Evolutionary conservation across 2,113 vertebrate species (phyloP).

Genomic region (Nothoprocta pentlandii): DNA sequence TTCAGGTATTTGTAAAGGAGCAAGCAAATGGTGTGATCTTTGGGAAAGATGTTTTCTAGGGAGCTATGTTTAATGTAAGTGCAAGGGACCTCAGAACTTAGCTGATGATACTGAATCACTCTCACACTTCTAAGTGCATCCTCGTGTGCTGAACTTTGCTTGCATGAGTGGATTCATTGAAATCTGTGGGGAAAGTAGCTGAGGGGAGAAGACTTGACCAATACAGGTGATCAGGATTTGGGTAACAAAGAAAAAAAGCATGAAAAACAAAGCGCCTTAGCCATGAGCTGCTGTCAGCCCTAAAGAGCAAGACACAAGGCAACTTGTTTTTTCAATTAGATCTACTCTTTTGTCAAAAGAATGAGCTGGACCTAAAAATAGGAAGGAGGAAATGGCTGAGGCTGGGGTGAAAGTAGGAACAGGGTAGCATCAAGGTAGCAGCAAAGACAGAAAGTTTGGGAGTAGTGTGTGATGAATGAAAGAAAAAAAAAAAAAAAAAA

Average conservation of each 20-base stretch:
- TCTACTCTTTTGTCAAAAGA: not conserved
- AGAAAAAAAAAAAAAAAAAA: not conserved
- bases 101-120: not conserved
- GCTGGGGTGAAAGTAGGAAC: not conserved
- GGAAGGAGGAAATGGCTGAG: not conserved
- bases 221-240: not conserved
- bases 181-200: not conserved
- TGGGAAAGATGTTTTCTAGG: not conserved
- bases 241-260: not conserved
- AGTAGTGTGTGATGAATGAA: not conserved
- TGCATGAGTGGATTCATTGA: not conserved
- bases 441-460: not conserved
- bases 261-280: not conserved
- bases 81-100: not conserved
- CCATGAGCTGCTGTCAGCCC: not conserved
- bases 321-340: not conserved
- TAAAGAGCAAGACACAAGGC: not conserved
- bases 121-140: not conserved
- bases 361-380: not conserved
- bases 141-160: not conserved
- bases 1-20: not conserved
- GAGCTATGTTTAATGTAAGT: not conserved
- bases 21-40: rapidly evolving
- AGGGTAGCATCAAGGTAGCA: not conserved
- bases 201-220: not conserved